Percentiles rank a stretch among this genome's conserved stretches.
These are phyloP conservation scores for Enteromius mattozi DNA, from an alignment of 2,797 vertebrate genomes.

Conservation along the genomic window DNA sequence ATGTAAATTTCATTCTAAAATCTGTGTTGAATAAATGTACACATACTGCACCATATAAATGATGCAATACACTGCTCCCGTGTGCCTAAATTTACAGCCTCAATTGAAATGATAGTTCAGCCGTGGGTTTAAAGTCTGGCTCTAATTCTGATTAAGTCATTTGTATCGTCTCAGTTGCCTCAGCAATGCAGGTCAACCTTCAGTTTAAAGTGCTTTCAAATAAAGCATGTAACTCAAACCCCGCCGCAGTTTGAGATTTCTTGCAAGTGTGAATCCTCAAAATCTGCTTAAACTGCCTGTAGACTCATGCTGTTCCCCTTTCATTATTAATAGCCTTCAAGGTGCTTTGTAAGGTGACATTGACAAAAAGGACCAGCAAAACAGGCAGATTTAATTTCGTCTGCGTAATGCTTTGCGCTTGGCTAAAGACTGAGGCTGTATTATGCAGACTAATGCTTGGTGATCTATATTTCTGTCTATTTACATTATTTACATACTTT, in stretches of 20 bases:
- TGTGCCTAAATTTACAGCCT: neutral
- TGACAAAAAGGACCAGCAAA: conserved; percentile 18
- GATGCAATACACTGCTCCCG: neutral
- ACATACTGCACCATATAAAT: neutral
- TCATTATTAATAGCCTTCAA: conserved; percentile 39
- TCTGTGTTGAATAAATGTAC: neutral
- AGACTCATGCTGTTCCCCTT: conserved; percentile 30
- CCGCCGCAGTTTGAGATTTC: neutral
- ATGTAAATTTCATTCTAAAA: neutral
- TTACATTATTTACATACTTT: neutral
- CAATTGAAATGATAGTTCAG: neutral
- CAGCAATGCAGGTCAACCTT: conserved; percentile 29
- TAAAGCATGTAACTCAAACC: conserved; percentile 27
- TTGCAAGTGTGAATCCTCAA: conserved; percentile 15
- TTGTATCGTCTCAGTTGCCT: neutral
- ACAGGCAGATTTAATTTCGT: conserved; percentile 22
- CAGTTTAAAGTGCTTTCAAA: conserved; percentile 29
- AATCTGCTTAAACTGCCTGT: conserved; percentile 31
- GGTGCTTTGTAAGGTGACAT: conserved; percentile 36
- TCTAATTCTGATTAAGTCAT: neutral
- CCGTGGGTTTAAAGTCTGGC: neutral
- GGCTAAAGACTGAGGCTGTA: neutral
- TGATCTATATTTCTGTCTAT: neutral
- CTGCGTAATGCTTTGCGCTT: conserved; percentile 13
- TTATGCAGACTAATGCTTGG: neutral